phyloP scores from a whole-genome alignment of 2,113 vertebrate species.

The Carettochelys insculpta region DNA sequence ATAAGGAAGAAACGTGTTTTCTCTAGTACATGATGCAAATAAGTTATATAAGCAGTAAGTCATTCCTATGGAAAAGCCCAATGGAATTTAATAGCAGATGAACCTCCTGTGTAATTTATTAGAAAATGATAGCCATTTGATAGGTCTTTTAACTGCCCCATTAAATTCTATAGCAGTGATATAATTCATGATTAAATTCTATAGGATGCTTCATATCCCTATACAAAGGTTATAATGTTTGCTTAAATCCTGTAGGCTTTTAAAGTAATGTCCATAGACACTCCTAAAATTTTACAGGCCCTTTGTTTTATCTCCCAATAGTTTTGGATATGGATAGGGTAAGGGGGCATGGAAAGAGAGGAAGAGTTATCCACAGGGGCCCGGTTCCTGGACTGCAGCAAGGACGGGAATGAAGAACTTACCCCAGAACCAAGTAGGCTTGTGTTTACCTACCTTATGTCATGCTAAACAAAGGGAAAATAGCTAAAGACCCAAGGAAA shows the following conservation, averaged over 20 bases:
- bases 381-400: background rate
- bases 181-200: background rate
- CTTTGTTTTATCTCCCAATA: background rate
- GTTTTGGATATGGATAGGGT: background rate
- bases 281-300: background rate
- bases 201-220: background rate
- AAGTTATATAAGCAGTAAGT: background rate
- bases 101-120: background rate
- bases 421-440: background rate
- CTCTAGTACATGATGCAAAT: background rate
- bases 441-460: background rate
- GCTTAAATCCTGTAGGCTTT: background rate
- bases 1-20: background rate
- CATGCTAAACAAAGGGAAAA: background rate
- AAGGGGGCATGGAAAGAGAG: background rate
- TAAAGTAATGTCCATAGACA: background rate
- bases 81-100: conserved; percentile 1
- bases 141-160: background rate
- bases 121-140: background rate
- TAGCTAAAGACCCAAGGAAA: background rate
- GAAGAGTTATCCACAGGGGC: background rate
- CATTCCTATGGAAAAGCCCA: background rate
- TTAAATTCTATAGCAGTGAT: background rate
- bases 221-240: background rate
- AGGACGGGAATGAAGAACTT: background rate